A percentile compares a stretch with the other conserved stretches of the same genome.
Conservation (phyloP, 2,888 invertebrate species). For the Oligia fasciuncula region DNA sequence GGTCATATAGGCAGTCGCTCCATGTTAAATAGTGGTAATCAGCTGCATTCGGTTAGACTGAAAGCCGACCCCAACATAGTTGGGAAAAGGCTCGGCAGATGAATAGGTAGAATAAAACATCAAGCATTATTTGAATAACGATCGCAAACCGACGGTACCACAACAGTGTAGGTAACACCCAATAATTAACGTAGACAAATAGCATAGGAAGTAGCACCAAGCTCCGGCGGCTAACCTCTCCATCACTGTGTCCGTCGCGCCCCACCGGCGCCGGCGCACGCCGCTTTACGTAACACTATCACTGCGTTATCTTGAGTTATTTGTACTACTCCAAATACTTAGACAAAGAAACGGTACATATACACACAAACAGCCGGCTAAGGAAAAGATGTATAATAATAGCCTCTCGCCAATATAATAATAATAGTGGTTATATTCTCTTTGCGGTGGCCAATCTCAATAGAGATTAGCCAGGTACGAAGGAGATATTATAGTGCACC, state of each 20-base stretch:
- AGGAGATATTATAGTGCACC: too few species aligned
- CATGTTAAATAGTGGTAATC: too few species aligned
- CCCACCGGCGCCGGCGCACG: conserved; percentile 51
- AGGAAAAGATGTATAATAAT: not conserved
- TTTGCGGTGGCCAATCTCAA: too few species aligned
- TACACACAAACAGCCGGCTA: not conserved
- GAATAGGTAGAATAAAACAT: not conserved
- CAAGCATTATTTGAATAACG: not conserved
- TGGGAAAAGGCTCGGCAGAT: too few species aligned
- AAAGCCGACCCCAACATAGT: too few species aligned
- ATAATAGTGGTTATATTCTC: too few species aligned
- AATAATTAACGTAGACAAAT: conserved; percentile 47
- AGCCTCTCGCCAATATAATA: too few species aligned
- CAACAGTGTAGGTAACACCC: not conserved
- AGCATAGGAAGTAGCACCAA: conserved; percentile 48
- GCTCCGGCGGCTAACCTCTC: not conserved
- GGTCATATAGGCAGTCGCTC: too few species aligned
- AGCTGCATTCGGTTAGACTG: too few species aligned
- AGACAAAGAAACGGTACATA: not conserved
- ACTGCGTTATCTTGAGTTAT: conserved; percentile 11
- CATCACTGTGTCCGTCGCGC: conserved; percentile 29
- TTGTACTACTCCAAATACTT: not conserved
- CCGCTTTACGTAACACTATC: conserved; percentile 29
- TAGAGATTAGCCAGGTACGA: too few species aligned
- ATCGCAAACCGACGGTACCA: conserved; percentile 2